phyloP scores from a whole-genome alignment of 2,888 invertebrate genomes.

The Adelphocoris suturalis region DNA sequence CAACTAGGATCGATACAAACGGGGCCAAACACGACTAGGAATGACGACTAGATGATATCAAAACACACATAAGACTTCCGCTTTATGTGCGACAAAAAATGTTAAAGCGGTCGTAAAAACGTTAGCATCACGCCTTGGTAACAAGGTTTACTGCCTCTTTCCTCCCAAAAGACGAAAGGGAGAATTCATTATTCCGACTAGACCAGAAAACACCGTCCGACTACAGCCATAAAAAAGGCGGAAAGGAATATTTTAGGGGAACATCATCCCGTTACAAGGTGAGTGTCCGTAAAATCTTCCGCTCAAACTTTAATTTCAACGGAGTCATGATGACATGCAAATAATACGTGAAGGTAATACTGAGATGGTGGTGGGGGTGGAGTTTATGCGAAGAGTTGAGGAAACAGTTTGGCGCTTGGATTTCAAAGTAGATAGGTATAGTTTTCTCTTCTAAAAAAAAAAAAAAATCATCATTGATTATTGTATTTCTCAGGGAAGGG shows the following conservation, averaged over 20 bases:
- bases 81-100: slow-evolving; percentile 21
- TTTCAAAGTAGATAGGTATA: no score
- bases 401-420: neutral
- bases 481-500: no score
- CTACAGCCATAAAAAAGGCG: slow-evolving; percentile 51
- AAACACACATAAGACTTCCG: slow-evolving; percentile 2
- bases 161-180: slow-evolving; percentile 2
- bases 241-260: slow-evolving; percentile 40
- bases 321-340: slow-evolving; percentile 59
- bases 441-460: no score
- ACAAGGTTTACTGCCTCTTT: slow-evolving; percentile 43
- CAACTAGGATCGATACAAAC: neutral
- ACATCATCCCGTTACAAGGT: slow-evolving; percentile 63
- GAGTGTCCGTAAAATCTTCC: slow-evolving; percentile 59
- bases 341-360: slow-evolving; percentile 37
- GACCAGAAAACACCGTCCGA: slow-evolving; percentile 59
- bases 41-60: neutral
- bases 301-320: slow-evolving; percentile 53
- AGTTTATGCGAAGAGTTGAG: neutral
- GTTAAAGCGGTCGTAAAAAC: slow-evolving; percentile 38
- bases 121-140: slow-evolving; percentile 24
- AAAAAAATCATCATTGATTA: no score
- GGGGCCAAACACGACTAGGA: neutral
- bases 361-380: neutral
- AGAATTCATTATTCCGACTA: slow-evolving; percentile 67